Base-by-base conservation (phyloP, 2,797 vertebrate species). In the Micromesistius poutassou region DNA sequence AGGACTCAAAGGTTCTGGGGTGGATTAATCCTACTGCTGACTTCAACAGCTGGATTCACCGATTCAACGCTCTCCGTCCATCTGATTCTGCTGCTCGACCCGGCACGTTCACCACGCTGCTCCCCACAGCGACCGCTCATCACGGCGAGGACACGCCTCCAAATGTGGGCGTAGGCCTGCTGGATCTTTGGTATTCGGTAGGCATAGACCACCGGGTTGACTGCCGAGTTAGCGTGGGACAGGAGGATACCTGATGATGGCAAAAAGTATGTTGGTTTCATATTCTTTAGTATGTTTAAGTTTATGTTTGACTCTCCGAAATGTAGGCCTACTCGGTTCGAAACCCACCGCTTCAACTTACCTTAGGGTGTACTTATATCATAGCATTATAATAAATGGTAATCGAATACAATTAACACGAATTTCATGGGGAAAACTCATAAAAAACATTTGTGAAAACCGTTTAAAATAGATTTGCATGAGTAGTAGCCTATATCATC, bases 171-270 rank as follows among this genome's bases (percentile, higher is more conserved):
- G 80, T 94, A 96, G 0, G 93, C 94, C 81, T 79, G 90, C 82
- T 89, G 95, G 91, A 97, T 96, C 82, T 95, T 96, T 78, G 93
- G 96, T 83, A 97, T 96, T 91, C 92, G 95, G 77, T 81, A 96
- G 5, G 95, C 94, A 0, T 97, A 97, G 78, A 97, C 76, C 8
- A 97, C 86, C 8, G 96, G 95, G 85, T 97, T 97, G 91, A 96
- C 92, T 76, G 94, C 94, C 36, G 96, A 97, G 81, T 95, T 96
- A 70, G 89, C 91, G 0, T 97, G 95, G 66, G 95, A 95, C 36
- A 96, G 84, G 40, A 96, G 86, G 77, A 97, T 96, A 83, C 87
- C 90, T 90, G 85, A 10, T 79, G 68, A 31, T 42, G 25, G 2
- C 33, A 25, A 5, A 75, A 25, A 19, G 6, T 72, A n/a, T 33